phyloP scores from a whole-genome alignment of 1,140 invertebrate species.

The Sogatella furcifera region DNA sequence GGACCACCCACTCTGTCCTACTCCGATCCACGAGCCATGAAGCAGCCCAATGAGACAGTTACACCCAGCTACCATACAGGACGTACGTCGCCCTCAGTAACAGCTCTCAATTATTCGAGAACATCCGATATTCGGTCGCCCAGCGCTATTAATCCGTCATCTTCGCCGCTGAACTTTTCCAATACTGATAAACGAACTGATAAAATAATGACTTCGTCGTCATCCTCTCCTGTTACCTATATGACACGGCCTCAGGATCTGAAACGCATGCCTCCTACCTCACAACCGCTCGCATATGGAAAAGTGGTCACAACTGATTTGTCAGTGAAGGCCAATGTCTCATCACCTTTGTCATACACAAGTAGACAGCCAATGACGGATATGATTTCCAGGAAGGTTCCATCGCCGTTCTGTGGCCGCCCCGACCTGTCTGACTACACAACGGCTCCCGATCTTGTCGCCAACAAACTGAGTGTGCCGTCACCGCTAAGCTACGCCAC shows the following conservation, averaged over 20 bases:
- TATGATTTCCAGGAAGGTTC: conserved; percentile 17
- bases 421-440: conserved; percentile 17
- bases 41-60: conserved; percentile 3
- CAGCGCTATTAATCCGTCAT: neutral
- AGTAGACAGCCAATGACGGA: conserved; percentile 11
- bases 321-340: conserved; percentile 12
- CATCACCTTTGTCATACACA: conserved; percentile 13
- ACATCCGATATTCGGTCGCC: conserved; percentile 4
- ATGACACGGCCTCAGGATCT: conserved; percentile 4
- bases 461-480: conserved; percentile 15
- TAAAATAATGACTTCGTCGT: neutral
- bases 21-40: conserved; percentile 7
- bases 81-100: neutral
- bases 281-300: neutral
- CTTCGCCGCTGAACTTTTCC: conserved; percentile 13
- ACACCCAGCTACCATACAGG: neutral
- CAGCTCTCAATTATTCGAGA: conserved; percentile 11
- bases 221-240: neutral
- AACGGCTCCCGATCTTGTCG: conserved; percentile 3
- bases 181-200: neutral
- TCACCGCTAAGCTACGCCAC: conserved; percentile 13
- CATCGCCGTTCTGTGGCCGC: conserved; percentile 15
- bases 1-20: conserved; percentile 2
- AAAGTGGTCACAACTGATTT: neutral
- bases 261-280: neutral